Conservation (phyloP, 1,140 invertebrate genomes). For the Riptortus pedestris region DNA sequence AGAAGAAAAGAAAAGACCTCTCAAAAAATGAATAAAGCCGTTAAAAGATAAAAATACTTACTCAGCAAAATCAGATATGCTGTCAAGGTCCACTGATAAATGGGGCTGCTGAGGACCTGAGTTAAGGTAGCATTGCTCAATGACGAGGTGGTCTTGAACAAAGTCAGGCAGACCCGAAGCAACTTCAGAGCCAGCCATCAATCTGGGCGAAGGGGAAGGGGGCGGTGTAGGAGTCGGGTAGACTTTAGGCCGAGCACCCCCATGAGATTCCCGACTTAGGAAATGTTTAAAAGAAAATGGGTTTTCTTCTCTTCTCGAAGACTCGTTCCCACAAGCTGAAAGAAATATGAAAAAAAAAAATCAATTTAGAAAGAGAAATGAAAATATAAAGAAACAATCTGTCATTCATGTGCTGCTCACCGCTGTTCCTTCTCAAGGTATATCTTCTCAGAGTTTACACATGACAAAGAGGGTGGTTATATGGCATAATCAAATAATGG, state of each 20-base stretch:
- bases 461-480: too few relatives aligned
- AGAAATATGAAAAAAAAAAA: slow-evolving; percentile 30
- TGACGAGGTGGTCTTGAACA: slow-evolving; percentile 48
- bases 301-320: slow-evolving; percentile 52
- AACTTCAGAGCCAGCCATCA: slow-evolving; percentile 26
- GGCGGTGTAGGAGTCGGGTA: slow-evolving; percentile 26
- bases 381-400: too few relatives aligned
- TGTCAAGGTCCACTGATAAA: slow-evolving; percentile 37
- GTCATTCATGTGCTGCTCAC: too few relatives aligned
- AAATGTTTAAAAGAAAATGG: slow-evolving; percentile 75
- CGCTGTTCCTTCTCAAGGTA: too few relatives aligned
- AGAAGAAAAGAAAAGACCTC: too few relatives aligned
- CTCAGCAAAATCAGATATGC: slow-evolving; percentile 39
- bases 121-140: slow-evolving; percentile 42
- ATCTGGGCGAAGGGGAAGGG: slow-evolving; percentile 6
- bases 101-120: slow-evolving; percentile 16
- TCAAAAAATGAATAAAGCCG: too few relatives aligned
- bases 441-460: too few relatives aligned
- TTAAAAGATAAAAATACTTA: slow-evolving; percentile 12
- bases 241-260: slow-evolving; percentile 28
- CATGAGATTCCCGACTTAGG: slow-evolving; percentile 44
- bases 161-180: slow-evolving; percentile 46
- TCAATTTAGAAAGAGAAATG: too few relatives aligned
- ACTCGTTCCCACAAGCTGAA: slow-evolving; percentile 36
- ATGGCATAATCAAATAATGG: too few relatives aligned